These are phyloP conservation scores for Amyelois transitella DNA, from an alignment of 1,140 invertebrate genomes.

Conservation along the genomic window DNA sequence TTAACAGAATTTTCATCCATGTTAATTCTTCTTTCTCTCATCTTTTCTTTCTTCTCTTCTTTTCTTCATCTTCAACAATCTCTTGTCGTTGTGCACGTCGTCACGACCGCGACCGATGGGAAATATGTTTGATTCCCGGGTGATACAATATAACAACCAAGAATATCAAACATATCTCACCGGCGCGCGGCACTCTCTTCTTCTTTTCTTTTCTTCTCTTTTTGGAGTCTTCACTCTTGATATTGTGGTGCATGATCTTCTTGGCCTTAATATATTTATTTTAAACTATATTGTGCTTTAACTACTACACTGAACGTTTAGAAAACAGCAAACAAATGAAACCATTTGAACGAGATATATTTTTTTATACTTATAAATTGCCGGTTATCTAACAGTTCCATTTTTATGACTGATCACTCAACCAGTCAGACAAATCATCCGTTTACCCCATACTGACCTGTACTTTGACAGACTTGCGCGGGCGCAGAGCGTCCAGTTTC, in stretches of 20 bases:
- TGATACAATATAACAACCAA: conserved; percentile 95
- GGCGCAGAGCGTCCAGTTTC: conserved; percentile 93
- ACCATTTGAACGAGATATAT: no score
- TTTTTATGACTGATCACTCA: no score
- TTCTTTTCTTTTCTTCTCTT: conserved; percentile 16
- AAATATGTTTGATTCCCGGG: conserved; percentile 99
- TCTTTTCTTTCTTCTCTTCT: background rate
- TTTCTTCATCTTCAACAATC: conserved; percentile 15
- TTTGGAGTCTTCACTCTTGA: background rate
- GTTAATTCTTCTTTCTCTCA: no score
- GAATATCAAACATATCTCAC: conserved; percentile 99
- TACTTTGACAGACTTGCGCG: conserved; percentile 79
- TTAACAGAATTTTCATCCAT: no score
- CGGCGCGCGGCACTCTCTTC: conserved; percentile 62
- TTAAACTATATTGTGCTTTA: no score
- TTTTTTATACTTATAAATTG: no score
- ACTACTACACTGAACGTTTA: no score
- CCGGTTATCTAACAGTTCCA: no score
- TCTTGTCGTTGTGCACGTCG: conserved; percentile 9
- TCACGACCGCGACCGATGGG: conserved; percentile 76
- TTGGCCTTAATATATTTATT: no score
- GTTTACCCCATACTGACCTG: background rate
- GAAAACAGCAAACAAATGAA: no score
- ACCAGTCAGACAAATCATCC: no score
- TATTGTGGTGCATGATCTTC: no score